These are phyloP conservation scores for Hyperoodon ampullatus DNA, from an alignment of 2,113 vertebrate genomes.

Conservation along the genomic window DNA sequence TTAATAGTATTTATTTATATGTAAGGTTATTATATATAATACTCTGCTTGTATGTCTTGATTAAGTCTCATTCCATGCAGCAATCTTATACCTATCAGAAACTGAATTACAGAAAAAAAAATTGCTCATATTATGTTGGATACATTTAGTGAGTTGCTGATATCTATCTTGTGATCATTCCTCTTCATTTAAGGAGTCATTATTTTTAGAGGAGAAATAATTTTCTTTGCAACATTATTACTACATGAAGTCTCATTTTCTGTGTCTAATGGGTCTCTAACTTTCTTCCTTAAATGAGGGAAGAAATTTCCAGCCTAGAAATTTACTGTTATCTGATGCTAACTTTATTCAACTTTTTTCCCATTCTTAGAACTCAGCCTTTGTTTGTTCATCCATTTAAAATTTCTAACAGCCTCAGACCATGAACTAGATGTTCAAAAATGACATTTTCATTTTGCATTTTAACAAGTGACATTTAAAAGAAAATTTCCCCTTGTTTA, in stretches of 20 bases:
- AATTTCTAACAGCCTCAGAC: not conserved
- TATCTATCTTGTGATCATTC: not conserved
- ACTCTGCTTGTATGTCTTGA: not conserved
- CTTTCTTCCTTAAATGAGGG: not conserved
- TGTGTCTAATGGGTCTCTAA: not conserved
- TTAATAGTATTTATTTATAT: not conserved
- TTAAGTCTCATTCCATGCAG: not conserved
- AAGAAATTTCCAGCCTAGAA: constrained; percentile 36
- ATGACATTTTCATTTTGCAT: not conserved
- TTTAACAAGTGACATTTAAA: constrained; percentile 20
- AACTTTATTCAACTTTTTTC: constrained; percentile 38
- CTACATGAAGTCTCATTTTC: not conserved
- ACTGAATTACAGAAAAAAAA: not conserved
- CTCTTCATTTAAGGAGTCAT: not conserved
- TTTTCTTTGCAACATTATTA: constrained; percentile 7
- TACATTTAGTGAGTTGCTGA: not conserved
- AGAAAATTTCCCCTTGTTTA: not conserved
- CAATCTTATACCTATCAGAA: not conserved
- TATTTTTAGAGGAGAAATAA: not conserved
- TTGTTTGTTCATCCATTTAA: not conserved
- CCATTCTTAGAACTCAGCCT: constrained; percentile 15
- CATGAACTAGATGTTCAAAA: not conserved
- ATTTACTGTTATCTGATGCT: not conserved
- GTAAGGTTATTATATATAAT: not conserved
- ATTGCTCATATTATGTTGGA: not conserved